phyloP scores from a whole-genome alignment of 2,797 vertebrate genomes.

The Manis javanica region DNA sequence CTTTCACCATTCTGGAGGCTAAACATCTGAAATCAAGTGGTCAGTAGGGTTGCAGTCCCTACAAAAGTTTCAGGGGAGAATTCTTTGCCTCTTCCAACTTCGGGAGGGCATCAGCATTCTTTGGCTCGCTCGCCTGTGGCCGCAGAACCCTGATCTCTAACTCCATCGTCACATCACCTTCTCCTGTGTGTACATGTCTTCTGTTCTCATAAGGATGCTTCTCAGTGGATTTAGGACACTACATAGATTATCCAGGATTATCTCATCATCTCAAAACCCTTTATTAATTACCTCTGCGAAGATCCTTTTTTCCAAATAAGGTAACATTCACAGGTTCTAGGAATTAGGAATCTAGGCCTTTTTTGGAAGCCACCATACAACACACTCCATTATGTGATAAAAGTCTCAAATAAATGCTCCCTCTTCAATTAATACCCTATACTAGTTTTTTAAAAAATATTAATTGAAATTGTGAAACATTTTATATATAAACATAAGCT shows the following conservation, averaged over 20 bases:
- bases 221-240: not conserved
- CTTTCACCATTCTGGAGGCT: not conserved
- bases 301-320: not conserved
- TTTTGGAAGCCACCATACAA: not conserved
- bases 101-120: not conserved
- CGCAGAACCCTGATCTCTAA: not conserved
- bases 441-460: not conserved
- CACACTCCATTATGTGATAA: not conserved
- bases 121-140: not conserved
- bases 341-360: not conserved
- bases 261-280: not conserved
- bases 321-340: not conserved
- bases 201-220: not conserved
- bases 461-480: not conserved
- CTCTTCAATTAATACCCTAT: not conserved
- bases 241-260: not conserved
- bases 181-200: not conserved
- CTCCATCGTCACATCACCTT: not conserved
- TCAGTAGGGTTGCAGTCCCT: not conserved
- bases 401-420: not conserved
- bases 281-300: not conserved
- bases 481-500: not conserved
- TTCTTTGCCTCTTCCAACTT: not conserved
- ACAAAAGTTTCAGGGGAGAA: not conserved
- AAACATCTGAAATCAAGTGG: not conserved